Conservation (phyloP, 2,113 vertebrate species). For the Crotalus viridis region DNA sequence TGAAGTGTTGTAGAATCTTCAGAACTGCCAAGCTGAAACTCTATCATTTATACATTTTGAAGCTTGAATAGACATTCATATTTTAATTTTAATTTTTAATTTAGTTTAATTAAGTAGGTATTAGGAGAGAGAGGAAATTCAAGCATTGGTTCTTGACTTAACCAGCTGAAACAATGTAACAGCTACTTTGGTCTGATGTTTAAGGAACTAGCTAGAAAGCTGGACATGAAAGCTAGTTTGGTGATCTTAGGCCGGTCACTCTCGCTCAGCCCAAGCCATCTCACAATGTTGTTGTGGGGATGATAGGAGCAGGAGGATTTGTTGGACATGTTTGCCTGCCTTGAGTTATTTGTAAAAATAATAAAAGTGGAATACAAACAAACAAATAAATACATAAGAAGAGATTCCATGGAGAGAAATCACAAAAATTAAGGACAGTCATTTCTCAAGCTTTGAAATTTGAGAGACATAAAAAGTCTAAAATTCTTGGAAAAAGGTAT, state of each 20-base stretch:
- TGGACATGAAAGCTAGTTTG: background rate
- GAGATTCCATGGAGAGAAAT: too few relatives aligned
- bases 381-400: too few relatives aligned
- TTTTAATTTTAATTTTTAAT: background rate
- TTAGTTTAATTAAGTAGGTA: background rate
- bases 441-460: background rate
- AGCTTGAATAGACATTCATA: background rate
- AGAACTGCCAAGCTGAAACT: background rate
- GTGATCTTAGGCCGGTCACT: background rate
- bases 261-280: background rate
- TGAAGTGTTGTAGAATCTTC: background rate
- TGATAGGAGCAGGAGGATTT: too few relatives aligned
- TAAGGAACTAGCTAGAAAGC: background rate
- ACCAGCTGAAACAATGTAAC: background rate
- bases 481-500: background rate
- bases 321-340: too few relatives aligned
- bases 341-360: too few relatives aligned
- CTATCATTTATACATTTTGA: background rate
- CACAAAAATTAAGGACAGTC: too few relatives aligned
- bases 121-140: background rate
- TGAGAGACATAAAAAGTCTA: background rate
- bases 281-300: too few relatives aligned
- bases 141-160: background rate
- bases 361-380: too few relatives aligned
- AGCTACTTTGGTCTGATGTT: background rate